phyloP scores from a whole-genome alignment of 2,888 invertebrate genomes.

The Drosophila mulleri region DNA sequence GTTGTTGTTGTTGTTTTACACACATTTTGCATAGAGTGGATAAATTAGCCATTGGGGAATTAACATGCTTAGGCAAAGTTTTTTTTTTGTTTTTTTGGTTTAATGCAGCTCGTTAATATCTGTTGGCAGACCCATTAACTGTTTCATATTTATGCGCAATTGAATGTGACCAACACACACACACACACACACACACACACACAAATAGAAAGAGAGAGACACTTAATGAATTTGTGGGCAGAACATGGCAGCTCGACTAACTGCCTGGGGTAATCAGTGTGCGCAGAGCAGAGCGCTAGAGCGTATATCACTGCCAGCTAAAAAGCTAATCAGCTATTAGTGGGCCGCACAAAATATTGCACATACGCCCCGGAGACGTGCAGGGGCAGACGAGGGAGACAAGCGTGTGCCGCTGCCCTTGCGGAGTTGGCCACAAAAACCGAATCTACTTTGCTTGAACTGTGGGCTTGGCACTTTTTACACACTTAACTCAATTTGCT shows the following conservation, averaged over 20 bases:
- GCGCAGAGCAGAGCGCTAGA: constrained; percentile 5
- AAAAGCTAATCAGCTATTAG: constrained; percentile 66
- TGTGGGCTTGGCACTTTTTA: constrained; percentile 53
- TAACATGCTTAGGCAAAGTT: neutral
- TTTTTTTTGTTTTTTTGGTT: neutral
- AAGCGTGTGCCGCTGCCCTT: neutral
- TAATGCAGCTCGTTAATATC: constrained; percentile 25
- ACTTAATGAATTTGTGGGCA: constrained; percentile 54
- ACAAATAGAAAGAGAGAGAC: neutral
- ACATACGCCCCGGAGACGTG: constrained; percentile 45
- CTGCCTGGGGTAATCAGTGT: constrained; percentile 44
- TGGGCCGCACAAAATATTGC: constrained; percentile 51
- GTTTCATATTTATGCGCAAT: constrained; percentile 36
- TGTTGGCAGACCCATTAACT: constrained; percentile 28
- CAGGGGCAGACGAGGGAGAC: neutral
- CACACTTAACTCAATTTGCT: constrained; percentile 71
- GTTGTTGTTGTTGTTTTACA: neutral
- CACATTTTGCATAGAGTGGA: constrained; percentile 4
- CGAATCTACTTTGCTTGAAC: constrained; percentile 10
- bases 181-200: neutral
- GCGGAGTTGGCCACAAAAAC: neutral
- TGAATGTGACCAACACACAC: constrained; percentile 15
- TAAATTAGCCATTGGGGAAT: constrained; percentile 5
- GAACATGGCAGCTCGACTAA: constrained; percentile 10
- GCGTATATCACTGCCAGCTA: constrained; percentile 53